phyloP scores from a whole-genome alignment of 2,113 vertebrate species.

The Elaphurus davidianus region DNA sequence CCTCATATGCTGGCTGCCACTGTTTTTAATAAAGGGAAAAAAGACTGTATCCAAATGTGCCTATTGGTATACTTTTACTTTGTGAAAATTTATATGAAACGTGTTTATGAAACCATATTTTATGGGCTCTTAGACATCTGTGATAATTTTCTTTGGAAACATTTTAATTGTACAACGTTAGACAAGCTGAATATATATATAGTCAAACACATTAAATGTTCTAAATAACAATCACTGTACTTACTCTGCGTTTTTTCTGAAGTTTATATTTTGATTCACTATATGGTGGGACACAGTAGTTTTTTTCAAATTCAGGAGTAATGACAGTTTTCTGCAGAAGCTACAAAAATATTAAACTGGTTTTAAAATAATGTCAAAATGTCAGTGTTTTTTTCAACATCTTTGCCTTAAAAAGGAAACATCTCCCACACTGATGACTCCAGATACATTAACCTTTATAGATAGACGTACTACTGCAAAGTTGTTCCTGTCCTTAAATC shows the following conservation, averaged over 20 bases:
- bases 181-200: not conserved
- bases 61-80: not conserved
- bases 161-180: not conserved
- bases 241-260: constrained; percentile 91
- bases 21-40: not conserved
- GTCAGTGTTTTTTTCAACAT: not conserved
- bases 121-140: not conserved
- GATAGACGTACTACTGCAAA: not conserved
- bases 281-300: constrained; percentile 88
- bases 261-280: constrained; percentile 86
- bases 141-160: not conserved
- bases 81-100: not conserved
- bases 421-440: not conserved
- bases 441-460: not conserved
- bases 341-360: constrained; percentile 78
- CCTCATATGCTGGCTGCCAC: not conserved
- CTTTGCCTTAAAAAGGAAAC: not conserved
- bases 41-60: not conserved
- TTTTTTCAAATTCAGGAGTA: constrained; percentile 94
- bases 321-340: constrained; percentile 92
- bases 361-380: constrained; percentile 31
- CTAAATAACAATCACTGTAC: constrained; percentile 54
- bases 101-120: not conserved
- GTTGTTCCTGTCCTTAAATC: not conserved
- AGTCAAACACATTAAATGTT: not conserved